A percentile compares a stretch with the other conserved stretches of the same genome.
Evolutionary conservation across 2,797 vertebrate genomes (phyloP).

Genomic region (Enteromius fasciolatus): DNA sequence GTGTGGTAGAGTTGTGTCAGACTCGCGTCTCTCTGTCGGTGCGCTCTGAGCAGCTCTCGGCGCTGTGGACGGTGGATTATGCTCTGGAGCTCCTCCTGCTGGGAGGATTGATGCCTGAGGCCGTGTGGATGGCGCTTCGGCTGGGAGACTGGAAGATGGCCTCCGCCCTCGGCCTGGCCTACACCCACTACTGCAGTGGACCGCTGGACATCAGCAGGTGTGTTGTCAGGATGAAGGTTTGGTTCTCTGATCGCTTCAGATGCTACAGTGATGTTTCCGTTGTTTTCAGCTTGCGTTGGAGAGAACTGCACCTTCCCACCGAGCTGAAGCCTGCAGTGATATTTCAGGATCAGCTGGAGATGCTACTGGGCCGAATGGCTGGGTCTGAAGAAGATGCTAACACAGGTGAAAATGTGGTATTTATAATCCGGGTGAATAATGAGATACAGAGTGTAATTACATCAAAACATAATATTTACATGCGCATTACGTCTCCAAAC

Average conservation of each 20-base stretch:
- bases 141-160: constrained; percentile 95
- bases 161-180: constrained; percentile 84
- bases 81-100: constrained; percentile 88
- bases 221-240: constrained; percentile 33
- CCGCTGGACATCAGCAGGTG: constrained; percentile 74
- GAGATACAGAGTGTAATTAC: neutral
- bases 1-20: constrained; percentile 83
- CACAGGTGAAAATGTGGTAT: constrained; percentile 62
- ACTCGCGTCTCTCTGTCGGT: constrained; percentile 77
- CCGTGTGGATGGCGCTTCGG: constrained; percentile 85
- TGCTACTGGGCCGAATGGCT: constrained; percentile 77
- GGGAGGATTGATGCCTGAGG: constrained; percentile 89
- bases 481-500: neutral
- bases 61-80: constrained; percentile 91
- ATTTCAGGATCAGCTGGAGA: constrained; percentile 85
- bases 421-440: constrained; percentile 75
- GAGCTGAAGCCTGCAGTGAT: constrained; percentile 80
- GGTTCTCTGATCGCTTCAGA: neutral
- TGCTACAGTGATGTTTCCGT: neutral
- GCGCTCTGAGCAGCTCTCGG: constrained; percentile 85
- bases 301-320: constrained; percentile 76
- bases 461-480: neutral
- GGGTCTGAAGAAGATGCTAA: constrained; percentile 59
- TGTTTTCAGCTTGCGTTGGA: constrained; percentile 74
- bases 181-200: constrained; percentile 75